These are phyloP conservation scores for Neogobius melanostomus DNA, from an alignment of 2,113 vertebrate species.

Conservation along the genomic window DNA sequence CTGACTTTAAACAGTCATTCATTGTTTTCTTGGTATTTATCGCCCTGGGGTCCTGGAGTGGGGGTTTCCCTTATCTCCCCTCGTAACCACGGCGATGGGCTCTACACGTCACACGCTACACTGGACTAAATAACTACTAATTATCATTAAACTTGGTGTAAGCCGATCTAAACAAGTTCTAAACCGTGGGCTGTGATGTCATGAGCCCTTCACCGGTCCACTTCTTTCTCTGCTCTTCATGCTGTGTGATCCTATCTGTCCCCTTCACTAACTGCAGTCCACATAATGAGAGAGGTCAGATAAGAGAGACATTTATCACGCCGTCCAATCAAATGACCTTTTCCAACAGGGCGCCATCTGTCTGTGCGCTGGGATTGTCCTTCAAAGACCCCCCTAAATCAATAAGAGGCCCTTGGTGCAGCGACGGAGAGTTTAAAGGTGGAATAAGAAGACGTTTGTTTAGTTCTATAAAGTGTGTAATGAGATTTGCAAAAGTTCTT, in stretches of 20 bases:
- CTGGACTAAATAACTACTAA: no score
- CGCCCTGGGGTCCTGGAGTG: no score
- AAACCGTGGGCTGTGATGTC: background rate
- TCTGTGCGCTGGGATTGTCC: constrained; percentile 18
- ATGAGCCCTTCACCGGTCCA: constrained; percentile 17
- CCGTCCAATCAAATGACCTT: constrained; percentile 48
- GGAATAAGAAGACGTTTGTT: constrained; percentile 1
- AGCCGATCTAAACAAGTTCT: no score
- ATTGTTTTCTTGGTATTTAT: no score
- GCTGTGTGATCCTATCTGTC: constrained; percentile 42
- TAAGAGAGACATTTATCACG: constrained; percentile 47
- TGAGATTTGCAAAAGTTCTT: constrained; percentile 5
- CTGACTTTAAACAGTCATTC: no score
- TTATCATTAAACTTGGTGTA: no score
- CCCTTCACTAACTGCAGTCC: constrained; percentile 41
- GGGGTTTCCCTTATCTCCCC: no score
- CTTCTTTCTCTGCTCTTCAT: background rate
- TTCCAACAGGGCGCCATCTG: constrained; percentile 17
- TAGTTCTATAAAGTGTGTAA: constrained; percentile 6
- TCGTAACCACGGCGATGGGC: no score
- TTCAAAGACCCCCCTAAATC: constrained; percentile 42
- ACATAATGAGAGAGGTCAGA: constrained; percentile 44
- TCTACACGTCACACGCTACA: no score
- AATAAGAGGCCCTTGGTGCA: constrained; percentile 6
- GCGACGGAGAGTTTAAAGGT: background rate